Base-by-base conservation (phyloP, 2,888 invertebrate species). In the Balanococcus diminutus region DNA sequence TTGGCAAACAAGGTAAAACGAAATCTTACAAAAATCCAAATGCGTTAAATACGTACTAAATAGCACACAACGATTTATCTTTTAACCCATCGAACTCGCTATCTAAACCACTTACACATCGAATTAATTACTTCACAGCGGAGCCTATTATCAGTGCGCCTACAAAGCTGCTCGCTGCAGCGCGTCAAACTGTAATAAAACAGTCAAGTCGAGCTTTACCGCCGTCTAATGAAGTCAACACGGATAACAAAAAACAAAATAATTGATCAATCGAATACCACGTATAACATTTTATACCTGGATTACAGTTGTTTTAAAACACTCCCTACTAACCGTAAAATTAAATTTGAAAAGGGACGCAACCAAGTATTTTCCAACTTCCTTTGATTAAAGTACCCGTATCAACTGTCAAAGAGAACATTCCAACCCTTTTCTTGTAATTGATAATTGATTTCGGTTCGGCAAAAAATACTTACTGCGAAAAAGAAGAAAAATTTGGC, bases 341-440 rank as follows among this genome's bases (percentile, higher is more conserved):
- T 79, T 79, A 79, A 79, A 79, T 79, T 79, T 36, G 75, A 79
- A 79, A 79, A 79, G 75, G 75, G 75, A 79, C 75, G 75, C 75
- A 36, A 79, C 75, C 19, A 19, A 79, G 75, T 79, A 79, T 79
- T 79, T 79, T 79, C 75, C 75, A 28, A 36, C 75, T 79, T 79
- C 75, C 75, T 79, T 79, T 79, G 75, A 79, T 79, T 79, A 79
- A 79, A 79, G 75, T 79, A 79, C 75, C 75, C 75, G 75, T 79
- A 79, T 79, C 75, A 79, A 79, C 36, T 79, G 75, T 36, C 75
- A 79, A 79, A 79, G 75, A 36, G 75, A 79, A 79, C 75, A 79
- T 79, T 79, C 75, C 75, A 79, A 79, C 75, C 75, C 75, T 79
- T 79, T 79, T 79, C 75, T 79, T 79, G 75, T 79, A 79, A 79